Evolutionary conservation across 2,888 invertebrate species (phyloP).

Genomic region (Tuberolachnus salignus): DNA sequence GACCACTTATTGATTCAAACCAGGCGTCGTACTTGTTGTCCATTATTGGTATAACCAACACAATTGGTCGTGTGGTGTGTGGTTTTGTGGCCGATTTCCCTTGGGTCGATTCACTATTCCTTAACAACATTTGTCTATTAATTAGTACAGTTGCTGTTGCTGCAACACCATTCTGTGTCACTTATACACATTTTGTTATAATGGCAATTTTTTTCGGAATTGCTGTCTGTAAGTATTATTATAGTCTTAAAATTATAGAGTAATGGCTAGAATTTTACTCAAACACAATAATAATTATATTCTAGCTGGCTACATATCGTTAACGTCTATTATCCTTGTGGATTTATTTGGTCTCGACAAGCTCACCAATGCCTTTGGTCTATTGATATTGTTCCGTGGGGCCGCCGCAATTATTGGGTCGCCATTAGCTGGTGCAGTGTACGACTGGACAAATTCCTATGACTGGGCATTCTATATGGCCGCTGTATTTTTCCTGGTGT

Average conservation of each 20-base stretch:
- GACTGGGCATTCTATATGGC: conserved; percentile 92
- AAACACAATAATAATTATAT: conserved; percentile 16
- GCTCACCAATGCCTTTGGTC: conserved; percentile 95
- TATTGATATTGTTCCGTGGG: conserved; percentile 93
- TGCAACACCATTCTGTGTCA: conserved; percentile 80
- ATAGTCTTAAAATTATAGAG: not conserved
- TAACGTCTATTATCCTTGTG: conserved; percentile 96
- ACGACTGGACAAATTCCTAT: conserved; percentile 78
- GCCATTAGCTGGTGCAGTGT: conserved; percentile 84
- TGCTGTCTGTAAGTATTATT: conserved; percentile 77
- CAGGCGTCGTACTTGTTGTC: conserved; percentile 79
- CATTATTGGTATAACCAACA: conserved; percentile 92
- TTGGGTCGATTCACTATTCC: conserved; percentile 85
- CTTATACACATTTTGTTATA: conserved; percentile 76
- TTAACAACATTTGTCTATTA: conserved; percentile 92
- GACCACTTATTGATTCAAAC: conserved; percentile 71
- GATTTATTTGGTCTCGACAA: conserved; percentile 94
- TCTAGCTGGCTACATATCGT: conserved; percentile 92
- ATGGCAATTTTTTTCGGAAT: conserved; percentile 90
- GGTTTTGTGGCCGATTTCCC: conserved; percentile 92
- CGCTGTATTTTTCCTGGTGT: conserved; percentile 82
- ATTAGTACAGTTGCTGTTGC: conserved; percentile 86
- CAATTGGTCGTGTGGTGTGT: conserved; percentile 85
- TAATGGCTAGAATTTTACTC: not conserved
- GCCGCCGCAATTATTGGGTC: conserved; percentile 89